Conservation (phyloP, 2,113 vertebrate species). For the Galbula dea region DNA sequence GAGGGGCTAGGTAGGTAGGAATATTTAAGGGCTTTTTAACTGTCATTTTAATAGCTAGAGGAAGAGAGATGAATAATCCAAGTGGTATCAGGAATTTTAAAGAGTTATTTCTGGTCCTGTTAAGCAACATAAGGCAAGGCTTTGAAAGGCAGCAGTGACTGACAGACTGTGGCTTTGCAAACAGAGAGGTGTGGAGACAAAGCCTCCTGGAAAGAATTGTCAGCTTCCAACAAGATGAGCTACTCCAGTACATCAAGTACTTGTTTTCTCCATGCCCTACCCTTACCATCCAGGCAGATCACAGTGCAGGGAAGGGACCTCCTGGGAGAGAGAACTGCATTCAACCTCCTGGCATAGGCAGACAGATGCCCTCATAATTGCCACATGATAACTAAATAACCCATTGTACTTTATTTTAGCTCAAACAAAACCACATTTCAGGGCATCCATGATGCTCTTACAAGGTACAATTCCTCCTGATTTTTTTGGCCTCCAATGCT, state of each 20-base stretch:
- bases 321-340: background rate
- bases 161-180: background rate
- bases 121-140: background rate
- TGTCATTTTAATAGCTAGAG: background rate
- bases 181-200: background rate
- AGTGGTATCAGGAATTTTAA: background rate
- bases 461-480: background rate
- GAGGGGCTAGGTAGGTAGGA: background rate
- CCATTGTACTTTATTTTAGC: background rate
- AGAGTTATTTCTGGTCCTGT: background rate
- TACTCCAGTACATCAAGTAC: background rate
- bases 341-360: background rate
- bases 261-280: background rate
- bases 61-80: background rate
- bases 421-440: background rate
- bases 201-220: background rate
- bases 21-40: background rate
- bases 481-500: background rate
- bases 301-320: background rate
- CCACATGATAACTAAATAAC: background rate
- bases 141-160: background rate
- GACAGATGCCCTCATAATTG: background rate
- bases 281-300: background rate
- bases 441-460: background rate
- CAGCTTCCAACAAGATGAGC: background rate